Conservation (phyloP, 2,797 vertebrate species). For the Paguma larvata region DNA sequence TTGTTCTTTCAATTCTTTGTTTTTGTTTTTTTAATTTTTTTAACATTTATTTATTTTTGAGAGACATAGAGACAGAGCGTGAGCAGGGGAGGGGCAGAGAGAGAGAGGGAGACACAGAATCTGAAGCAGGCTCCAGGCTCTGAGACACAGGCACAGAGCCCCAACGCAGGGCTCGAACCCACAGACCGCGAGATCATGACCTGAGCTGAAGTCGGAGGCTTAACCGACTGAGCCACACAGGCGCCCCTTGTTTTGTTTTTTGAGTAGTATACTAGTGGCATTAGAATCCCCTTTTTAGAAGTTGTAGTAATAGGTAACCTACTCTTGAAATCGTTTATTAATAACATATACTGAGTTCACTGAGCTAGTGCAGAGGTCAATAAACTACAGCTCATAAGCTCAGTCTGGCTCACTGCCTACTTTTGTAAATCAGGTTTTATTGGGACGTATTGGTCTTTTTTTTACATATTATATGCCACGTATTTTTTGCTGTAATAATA, state of each 20-base stretch:
- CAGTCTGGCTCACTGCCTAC: rapidly evolving
- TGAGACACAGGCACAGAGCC: no score
- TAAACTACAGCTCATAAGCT: not conserved
- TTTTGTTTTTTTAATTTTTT: not conserved
- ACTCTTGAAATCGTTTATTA: not conserved
- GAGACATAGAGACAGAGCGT: no score
- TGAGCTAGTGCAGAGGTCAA: not conserved
- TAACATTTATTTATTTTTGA: no score
- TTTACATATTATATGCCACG: not conserved
- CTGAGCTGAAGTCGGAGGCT: no score
- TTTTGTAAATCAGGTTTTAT: not conserved
- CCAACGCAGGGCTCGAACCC: no score
- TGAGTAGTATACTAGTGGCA: no score
- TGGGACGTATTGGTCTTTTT: not conserved
- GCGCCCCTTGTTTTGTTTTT: no score
- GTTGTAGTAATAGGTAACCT: not conserved
- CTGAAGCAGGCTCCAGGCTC: no score
- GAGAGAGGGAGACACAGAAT: no score
- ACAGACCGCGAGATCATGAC: no score
- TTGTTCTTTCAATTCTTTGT: not conserved
- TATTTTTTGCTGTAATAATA: not conserved
- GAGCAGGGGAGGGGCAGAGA: no score
- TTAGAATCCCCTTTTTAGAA: not conserved
- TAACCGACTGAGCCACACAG: no score
- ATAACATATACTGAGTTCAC: not conserved